Base-by-base conservation (phyloP, 2,113 vertebrate species). In the Picathartes gymnocephalus region DNA sequence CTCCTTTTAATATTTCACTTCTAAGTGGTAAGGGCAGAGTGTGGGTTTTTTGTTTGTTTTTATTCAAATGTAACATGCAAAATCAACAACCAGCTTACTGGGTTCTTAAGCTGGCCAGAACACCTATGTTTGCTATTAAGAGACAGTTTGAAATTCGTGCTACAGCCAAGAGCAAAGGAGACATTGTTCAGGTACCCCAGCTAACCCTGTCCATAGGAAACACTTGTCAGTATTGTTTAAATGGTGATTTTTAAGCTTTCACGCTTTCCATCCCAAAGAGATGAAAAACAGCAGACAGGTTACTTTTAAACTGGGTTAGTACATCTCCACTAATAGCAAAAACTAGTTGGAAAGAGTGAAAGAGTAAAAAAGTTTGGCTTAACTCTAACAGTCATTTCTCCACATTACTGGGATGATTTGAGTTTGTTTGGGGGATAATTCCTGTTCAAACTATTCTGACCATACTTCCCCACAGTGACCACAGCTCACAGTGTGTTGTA, bases 401-500 rank as follows among this genome's bases (percentile, higher is more conserved):
- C 5, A 19, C 30, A 22, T 69, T 24, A 56, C 8, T 79, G 51
- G 51, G 60, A 62, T 28, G 13, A 40, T 21, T 30, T 2, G 4
- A 65, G 21, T 37, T 81, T 4, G 0, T 37, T 68, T 71, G 7
- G 39, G 25, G 33, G 33, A 31, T 60, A 65, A 69, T 22, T 78
- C 27, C 39, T 44, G 4, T 39, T 66, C 65, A 81, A 23, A 50
- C 33, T 57, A 54, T 74, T 69, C 61, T n/a, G 35, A 79, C 15
- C 2, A 0, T 33, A 39, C 10, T 45, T 56, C n/a, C 42, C 42
- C 86, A 40, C 0, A 0, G 44, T 15, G 25, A 45, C 7, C 37
- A 72, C 27, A 71, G 57, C 13, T 81, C 51, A 54, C 1, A 1
- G 27, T 13, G 17, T 31, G 61, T 66, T 3, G 8, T 0, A 87